Percentiles rank a stretch among this genome's conserved stretches.
phyloP scores from a whole-genome alignment of 2,888 invertebrate species.

The Bedellia somnulentella region DNA sequence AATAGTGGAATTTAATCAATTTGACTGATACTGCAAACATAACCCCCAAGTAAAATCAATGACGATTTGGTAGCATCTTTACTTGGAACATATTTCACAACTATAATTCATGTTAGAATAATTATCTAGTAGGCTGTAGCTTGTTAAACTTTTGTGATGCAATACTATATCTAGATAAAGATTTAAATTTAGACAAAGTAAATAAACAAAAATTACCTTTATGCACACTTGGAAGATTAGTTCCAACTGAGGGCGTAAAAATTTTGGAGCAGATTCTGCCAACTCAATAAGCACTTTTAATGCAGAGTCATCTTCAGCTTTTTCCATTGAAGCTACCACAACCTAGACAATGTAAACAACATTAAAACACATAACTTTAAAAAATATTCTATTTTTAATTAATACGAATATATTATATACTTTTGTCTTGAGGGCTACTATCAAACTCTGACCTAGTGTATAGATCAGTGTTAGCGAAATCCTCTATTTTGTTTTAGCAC shows the following conservation, averaged over 20 bases:
- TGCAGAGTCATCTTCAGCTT: conserved; percentile 85
- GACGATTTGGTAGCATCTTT: too few relatives aligned
- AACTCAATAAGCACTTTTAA: conserved; percentile 93
- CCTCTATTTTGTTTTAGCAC: conserved; percentile 40
- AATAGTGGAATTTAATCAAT: too few relatives aligned
- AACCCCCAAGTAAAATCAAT: too few relatives aligned
- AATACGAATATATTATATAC: background rate
- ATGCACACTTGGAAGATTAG: conserved; percentile 86
- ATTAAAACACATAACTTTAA: conserved; percentile 3
- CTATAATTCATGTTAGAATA: too few relatives aligned
- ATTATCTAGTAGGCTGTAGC: too few relatives aligned
- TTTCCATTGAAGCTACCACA: conserved; percentile 79
- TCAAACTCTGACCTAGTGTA: conserved; percentile 44
- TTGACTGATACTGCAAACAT: too few relatives aligned
- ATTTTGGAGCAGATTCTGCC: conserved; percentile 92
- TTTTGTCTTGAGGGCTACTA: conserved; percentile 51
- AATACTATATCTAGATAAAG: too few relatives aligned
- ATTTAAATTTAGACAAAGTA: too few relatives aligned
- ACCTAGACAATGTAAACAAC: conserved; percentile 50
- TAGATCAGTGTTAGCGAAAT: conserved; percentile 52
- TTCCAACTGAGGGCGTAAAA: conserved; percentile 83
- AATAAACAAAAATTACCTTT: too few relatives aligned
- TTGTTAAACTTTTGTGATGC: too few relatives aligned
- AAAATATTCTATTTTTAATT: too few relatives aligned
- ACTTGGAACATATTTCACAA: too few relatives aligned